phyloP scores from a whole-genome alignment of 1,140 invertebrate genomes.

The Cecropterus lyciades region DNA sequence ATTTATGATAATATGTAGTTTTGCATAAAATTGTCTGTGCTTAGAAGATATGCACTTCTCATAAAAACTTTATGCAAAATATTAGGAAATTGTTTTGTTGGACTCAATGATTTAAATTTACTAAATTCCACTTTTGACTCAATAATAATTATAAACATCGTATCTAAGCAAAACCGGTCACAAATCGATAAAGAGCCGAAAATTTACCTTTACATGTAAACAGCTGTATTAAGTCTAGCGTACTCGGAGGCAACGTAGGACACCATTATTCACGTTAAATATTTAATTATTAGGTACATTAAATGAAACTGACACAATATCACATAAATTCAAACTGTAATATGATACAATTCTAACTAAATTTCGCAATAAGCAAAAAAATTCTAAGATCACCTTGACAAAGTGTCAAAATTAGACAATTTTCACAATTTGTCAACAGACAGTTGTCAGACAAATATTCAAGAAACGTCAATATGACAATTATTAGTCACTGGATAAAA shows the following conservation, averaged over 20 bases:
- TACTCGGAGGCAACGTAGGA: conserved; percentile 34
- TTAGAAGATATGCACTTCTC: too few relatives aligned
- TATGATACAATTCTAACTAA: conserved; percentile 2
- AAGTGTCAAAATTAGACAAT: conserved; percentile 32
- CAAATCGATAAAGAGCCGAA: conserved; percentile 16
- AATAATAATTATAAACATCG: neutral
- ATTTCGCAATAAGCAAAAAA: conserved; percentile 24
- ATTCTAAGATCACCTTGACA: conserved; percentile 39
- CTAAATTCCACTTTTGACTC: too few relatives aligned
- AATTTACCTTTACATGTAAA: conserved; percentile 69
- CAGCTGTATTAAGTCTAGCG: conserved; percentile 51
- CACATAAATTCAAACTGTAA: conserved; percentile 28
- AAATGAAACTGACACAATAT: conserved; percentile 23
- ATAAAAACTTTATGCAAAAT: too few relatives aligned
- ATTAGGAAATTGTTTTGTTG: too few relatives aligned
- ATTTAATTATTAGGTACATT: conserved; percentile 40
- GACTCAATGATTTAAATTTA: too few relatives aligned
- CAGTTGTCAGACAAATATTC: conserved; percentile 24
- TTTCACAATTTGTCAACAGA: conserved; percentile 26
- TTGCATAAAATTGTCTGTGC: too few relatives aligned
- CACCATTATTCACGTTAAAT: conserved; percentile 55
- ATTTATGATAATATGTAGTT: too few relatives aligned
- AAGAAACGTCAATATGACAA: neutral
- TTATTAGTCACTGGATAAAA: too few relatives aligned
- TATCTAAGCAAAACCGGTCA: neutral